Base-by-base conservation (phyloP, 2,888 invertebrate species). In the Drymonia ruficornis region DNA sequence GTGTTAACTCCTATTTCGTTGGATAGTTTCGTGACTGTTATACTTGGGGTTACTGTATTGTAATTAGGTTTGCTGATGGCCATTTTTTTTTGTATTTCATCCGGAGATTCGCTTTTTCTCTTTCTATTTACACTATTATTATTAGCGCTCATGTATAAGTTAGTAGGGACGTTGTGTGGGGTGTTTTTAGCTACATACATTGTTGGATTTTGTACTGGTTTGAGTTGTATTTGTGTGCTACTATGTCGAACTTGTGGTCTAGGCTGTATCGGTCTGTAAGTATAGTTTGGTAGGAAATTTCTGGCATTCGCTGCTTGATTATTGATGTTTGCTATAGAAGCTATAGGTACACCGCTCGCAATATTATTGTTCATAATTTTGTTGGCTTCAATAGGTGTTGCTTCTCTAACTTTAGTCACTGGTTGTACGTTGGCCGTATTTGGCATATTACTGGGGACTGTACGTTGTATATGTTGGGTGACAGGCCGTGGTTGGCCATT, bases 71-170 rank as follows among this genome's bases (percentile, higher is more conserved):
- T 65, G 0, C 45, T 9, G 5, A 43, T 45, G 8, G 67, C 59
- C 36, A 80, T 72, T 64, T 83, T 85, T 52, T 76, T 81, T 52
- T 75, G 70, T 4, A 74, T 67, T 54, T 88, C 87, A 63, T 89
- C 89, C 0, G 89, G 89, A 4, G 88, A 88, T 78, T 88, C 88
- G 44, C 87, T 87, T 70, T 89, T 89, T 64, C 89, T 76, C 74
- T 88, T 89, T 59, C 83, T 80, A 55, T 70, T 84, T 8, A 70
- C 53, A 56, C 59, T 45, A 46, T 47, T 47, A 13, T 47, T 16
- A 9, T 59, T 56, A 46, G 56, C 52, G 53, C 70, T 61, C 55
- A 67, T 48, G 34, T 59, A 55, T 51, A 56, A 19, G 29, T 64
- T 60, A 23, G 55, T 57, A 16, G 59, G 50, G 42, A 61, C 31